Evolutionary conservation across 2,113 vertebrate genomes (phyloP), one percentile per base, ranked within the genome.

Genomic region (Axis porcinus): DNA sequence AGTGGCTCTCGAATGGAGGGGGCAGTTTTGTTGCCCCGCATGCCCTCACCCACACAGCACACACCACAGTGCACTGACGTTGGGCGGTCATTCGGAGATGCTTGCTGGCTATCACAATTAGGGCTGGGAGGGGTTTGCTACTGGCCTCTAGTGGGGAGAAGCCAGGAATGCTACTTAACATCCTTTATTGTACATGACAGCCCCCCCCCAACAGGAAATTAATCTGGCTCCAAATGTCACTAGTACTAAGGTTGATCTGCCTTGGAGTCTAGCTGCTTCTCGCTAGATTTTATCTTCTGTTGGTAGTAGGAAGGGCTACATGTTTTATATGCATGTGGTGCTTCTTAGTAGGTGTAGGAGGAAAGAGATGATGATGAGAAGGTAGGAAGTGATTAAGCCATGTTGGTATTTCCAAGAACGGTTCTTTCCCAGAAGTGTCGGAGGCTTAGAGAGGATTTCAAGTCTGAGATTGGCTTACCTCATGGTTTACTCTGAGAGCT

Each of bases 371-470:
- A 8, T 90, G 76, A 85, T 27, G 36, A 92, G 36, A 45, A 84
- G 43, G 25, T 64, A 79, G 64, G 64, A 92, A 91, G 19, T 94
- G 89, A 94, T 19, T 86, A 86, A 86, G 84, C 55, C 78, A 50
- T 14, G 23, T n/a, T 57, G 83, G 23, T 79, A 28, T 97, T 96
- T 97, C 90, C 87, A 36, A 94, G 95, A 86, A 83, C 87, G 40
- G 78, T 12, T 21, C 70, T 60, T 96, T 92, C 96, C 74, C 88
- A 57, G 79, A 92, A 95, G 55, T 67, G 47, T 7, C 36, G 25
- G 36, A 87, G 43, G 23, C n/a, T 40, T 50, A 79, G 45, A 79
- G 82, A 91, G 45, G n/a, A 62, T 62, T 76, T 93, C 90, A 60
- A 0, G 43, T 62, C 28, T 85, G 45, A 62, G 62, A 16, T 28